phyloP scores from a whole-genome alignment of 2,888 invertebrate genomes.

The Plagodis dolabraria region DNA sequence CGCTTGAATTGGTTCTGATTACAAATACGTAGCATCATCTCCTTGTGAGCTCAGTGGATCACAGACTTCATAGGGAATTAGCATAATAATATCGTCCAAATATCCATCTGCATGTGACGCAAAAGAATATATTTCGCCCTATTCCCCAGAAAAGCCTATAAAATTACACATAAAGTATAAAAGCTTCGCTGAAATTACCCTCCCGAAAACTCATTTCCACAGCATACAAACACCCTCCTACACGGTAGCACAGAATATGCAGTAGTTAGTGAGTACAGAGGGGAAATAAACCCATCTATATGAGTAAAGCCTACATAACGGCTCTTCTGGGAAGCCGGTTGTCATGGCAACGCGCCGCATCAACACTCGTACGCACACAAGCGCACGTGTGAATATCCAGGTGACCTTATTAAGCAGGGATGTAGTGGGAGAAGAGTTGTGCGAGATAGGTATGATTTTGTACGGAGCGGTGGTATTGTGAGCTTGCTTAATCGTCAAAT shows the following conservation, averaged over 20 bases:
- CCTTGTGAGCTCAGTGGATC: too few species aligned
- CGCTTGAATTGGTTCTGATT: too few species aligned
- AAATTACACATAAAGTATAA: constrained; percentile 10
- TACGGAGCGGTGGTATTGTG: neutral
- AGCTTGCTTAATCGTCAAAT: too few species aligned
- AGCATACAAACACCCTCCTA: constrained; percentile 22
- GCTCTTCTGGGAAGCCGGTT: constrained; percentile 77
- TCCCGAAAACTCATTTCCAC: constrained; percentile 16
- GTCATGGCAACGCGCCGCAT: constrained; percentile 79
- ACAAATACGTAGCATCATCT: too few species aligned
- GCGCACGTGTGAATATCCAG: constrained; percentile 71
- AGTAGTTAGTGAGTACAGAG: neutral
- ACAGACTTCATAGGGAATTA: too few species aligned
- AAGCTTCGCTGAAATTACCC: constrained; percentile 26
- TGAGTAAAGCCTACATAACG: constrained; percentile 20
- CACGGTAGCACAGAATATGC: neutral
- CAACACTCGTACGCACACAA: constrained; percentile 65
- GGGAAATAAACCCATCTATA: constrained; percentile 20
- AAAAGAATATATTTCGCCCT: neutral
- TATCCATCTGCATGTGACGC: neutral
- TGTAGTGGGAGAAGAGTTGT: constrained; percentile 35
- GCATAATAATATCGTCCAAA: too few species aligned
- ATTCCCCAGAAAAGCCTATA: neutral
- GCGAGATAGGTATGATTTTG: constrained; percentile 18
- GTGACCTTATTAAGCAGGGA: constrained; percentile 59